Evolutionary conservation across 1,140 invertebrate species (phyloP).

Genomic region (Theocolax elegans): DNA sequence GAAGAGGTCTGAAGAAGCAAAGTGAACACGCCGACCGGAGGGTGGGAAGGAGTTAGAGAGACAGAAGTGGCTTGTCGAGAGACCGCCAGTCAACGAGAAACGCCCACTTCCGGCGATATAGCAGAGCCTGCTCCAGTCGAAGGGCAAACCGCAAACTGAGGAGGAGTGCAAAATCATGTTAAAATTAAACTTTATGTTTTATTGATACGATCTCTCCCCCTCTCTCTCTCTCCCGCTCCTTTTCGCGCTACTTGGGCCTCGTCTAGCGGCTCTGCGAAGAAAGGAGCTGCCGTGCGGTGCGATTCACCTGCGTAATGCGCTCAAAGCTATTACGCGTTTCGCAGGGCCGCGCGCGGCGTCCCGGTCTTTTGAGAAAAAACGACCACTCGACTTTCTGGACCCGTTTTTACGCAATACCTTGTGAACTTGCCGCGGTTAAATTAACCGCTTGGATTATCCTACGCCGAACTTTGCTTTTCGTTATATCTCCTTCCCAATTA

Average conservation of each 20-base stretch:
- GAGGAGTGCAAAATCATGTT: constrained; percentile 21
- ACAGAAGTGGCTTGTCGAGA: constrained; percentile 36
- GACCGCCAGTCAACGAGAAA: constrained; percentile 49
- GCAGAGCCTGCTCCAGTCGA: constrained; percentile 58
- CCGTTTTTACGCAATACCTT: too few species aligned
- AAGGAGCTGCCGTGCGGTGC: not conserved
- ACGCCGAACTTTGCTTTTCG: too few species aligned
- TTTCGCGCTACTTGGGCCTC: constrained; percentile 17
- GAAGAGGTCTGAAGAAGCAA: not conserved
- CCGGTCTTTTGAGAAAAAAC: too few species aligned
- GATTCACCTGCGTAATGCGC: not conserved
- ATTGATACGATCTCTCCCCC: too few species aligned
- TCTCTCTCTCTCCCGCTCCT: not conserved
- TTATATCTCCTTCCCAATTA: too few species aligned
- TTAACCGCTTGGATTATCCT: too few species aligned
- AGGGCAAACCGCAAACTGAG: constrained; percentile 29
- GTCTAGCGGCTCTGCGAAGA: not conserved
- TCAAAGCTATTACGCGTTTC: too few species aligned
- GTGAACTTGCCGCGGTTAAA: too few species aligned
- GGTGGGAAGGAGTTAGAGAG: too few species aligned
- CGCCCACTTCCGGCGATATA: constrained; percentile 61
- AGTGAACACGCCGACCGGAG: constrained; percentile 19
- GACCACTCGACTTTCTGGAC: too few species aligned
- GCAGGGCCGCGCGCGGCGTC: too few species aligned
- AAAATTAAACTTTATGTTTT: constrained; percentile 16